Evolutionary conservation across 1,140 invertebrate genomes (phyloP).

Genomic region (Ips nitidus): DNA sequence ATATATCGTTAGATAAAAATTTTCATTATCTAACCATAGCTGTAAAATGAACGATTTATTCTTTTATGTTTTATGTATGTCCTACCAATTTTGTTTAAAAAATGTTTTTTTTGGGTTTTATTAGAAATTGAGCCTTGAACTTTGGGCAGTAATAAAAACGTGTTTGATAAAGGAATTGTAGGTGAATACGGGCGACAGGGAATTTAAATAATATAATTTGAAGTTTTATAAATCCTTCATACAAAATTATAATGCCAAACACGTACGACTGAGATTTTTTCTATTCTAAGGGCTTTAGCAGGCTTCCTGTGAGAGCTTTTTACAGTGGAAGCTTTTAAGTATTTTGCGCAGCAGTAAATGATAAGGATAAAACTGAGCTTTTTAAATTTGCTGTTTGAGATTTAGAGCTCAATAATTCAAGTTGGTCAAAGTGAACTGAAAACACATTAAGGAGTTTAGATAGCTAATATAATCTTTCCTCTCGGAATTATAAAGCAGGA

Average conservation of each 20-base stretch:
- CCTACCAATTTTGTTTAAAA: not conserved
- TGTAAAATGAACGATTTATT: not conserved
- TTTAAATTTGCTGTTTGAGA: not conserved
- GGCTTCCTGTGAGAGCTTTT: constrained; percentile 15
- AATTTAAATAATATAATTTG: not conserved
- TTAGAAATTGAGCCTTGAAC: not conserved
- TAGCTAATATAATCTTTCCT: not conserved
- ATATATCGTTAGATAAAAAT: not conserved
- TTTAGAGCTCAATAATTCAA: not conserved
- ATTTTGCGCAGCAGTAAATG: constrained; percentile 10
- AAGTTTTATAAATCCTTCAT: not conserved
- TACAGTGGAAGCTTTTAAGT: constrained; percentile 15
- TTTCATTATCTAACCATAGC: not conserved
- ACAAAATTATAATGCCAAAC: constrained; percentile 18
- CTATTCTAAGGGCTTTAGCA: constrained; percentile 15
- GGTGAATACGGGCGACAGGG: not conserved
- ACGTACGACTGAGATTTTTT: constrained; percentile 10
- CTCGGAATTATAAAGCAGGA: not conserved
- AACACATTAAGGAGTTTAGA: not conserved
- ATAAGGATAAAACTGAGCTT: constrained; percentile 9
- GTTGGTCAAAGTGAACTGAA: not conserved
- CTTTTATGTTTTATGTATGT: not conserved
- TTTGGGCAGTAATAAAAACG: not conserved
- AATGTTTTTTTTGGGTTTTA: not conserved
- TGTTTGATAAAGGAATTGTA: not conserved